Evolutionary conservation across 2,888 invertebrate species (phyloP).

Genomic region (Allygus modestus): DNA sequence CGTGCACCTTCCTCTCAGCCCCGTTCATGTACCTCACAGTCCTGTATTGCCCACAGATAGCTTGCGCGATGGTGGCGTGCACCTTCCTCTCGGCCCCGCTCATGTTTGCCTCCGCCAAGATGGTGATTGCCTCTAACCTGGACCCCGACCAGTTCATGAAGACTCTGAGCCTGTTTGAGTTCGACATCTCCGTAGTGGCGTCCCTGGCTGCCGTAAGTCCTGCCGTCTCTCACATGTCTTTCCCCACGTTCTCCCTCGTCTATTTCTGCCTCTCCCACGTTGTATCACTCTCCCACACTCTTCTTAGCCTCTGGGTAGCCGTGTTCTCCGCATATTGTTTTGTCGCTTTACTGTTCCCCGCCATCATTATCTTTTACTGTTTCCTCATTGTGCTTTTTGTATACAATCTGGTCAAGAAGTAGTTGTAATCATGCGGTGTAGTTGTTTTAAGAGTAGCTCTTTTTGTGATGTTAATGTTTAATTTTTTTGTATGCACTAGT

Average conservation of each 20-base stretch:
- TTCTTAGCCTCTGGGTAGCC: constrained; percentile 2
- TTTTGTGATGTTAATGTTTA: background rate
- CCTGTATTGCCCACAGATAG: constrained; percentile 82
- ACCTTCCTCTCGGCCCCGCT: constrained; percentile 96
- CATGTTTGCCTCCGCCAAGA: constrained; percentile 96
- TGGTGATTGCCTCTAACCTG: constrained; percentile 88
- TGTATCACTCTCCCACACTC: background rate
- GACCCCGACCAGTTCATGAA: constrained; percentile 85
- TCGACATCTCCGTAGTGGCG: constrained; percentile 90
- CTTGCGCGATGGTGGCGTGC: constrained; percentile 95
- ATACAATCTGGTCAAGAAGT: constrained; percentile 12
- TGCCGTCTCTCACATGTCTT: constrained; percentile 18
- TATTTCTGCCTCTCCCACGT: constrained; percentile 12
- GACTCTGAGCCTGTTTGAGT: constrained; percentile 87
- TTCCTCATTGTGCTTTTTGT: constrained; percentile 5
- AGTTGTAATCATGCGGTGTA: background rate
- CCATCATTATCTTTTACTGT: constrained; percentile 5
- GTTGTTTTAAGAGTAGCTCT: no score
- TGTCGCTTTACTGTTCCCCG: constrained; percentile 25
- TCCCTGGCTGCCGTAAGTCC: constrained; percentile 82
- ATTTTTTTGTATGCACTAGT: background rate
- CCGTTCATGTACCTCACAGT: constrained; percentile 89
- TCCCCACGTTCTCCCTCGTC: constrained; percentile 17
- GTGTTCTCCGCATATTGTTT: background rate
- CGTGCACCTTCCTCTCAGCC: constrained; percentile 95